A percentile compares a stretch with the other conserved stretches of the same genome.
Evolutionary conservation across 2,797 vertebrate species (phyloP).

Genomic region (Echiichthys vipera): DNA sequence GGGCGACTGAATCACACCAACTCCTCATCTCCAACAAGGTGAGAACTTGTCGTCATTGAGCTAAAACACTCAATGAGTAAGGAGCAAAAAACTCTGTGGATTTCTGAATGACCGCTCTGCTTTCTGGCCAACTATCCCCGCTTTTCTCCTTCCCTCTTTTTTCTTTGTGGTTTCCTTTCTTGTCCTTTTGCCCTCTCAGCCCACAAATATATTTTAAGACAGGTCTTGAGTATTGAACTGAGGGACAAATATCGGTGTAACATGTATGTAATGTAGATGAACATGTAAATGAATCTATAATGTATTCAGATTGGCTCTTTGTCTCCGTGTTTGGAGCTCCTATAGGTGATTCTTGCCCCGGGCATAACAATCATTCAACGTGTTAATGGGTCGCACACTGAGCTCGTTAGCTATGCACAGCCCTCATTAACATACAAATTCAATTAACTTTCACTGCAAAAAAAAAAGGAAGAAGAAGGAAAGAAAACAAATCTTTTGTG

Average conservation of each 20-base stretch:
- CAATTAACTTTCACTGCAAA: constrained; percentile 81
- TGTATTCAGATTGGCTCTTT: constrained; percentile 83
- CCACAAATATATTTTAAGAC: constrained; percentile 11
- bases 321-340: constrained; percentile 79
- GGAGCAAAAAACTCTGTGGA: background rate
- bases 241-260: constrained; percentile 61
- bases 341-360: constrained; percentile 84
- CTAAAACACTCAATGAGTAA: constrained; percentile 57
- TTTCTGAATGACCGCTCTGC: constrained; percentile 41
- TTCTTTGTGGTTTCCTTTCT: background rate
- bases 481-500: constrained; percentile 81
- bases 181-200: constrained; percentile 3
- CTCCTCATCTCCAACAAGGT: constrained; percentile 58
- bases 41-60: constrained; percentile 65
- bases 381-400: constrained; percentile 87
- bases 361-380: constrained; percentile 85
- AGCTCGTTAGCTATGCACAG: constrained; percentile 86
- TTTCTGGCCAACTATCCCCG: background rate
- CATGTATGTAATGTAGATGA: constrained; percentile 75
- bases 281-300: constrained; percentile 80
- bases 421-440: constrained; percentile 88
- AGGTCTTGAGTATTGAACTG: constrained; percentile 23
- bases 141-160: background rate
- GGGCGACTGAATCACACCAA: constrained; percentile 54
- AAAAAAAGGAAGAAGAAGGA: constrained; percentile 43